Evolutionary conservation across 2,797 vertebrate species (phyloP).

Genomic region (Pseudopleuronectes americanus): DNA sequence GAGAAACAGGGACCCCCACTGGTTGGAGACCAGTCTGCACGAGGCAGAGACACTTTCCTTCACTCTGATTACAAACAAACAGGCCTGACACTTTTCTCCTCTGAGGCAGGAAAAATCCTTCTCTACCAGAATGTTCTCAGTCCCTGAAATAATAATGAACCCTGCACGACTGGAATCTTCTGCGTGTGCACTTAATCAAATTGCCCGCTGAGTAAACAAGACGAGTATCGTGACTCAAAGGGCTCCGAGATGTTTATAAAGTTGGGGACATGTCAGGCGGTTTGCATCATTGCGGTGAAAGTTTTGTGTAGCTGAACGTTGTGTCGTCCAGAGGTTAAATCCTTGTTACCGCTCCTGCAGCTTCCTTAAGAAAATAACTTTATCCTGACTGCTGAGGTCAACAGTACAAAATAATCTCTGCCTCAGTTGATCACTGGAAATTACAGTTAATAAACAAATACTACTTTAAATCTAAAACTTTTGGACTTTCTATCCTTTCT

Average conservation of each 20-base stretch:
- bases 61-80: slow-evolving; percentile 15
- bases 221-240: slow-evolving; percentile 1
- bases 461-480: too few species aligned
- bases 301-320: background rate
- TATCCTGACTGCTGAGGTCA: too few species aligned
- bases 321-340: background rate
- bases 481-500: too few species aligned
- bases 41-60: background rate
- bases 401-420: too few species aligned
- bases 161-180: slow-evolving; percentile 10
- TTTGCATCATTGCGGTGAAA: slow-evolving; percentile 1
- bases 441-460: background rate
- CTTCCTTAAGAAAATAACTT: too few species aligned
- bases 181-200: slow-evolving; percentile 32
- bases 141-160: slow-evolving; percentile 29
- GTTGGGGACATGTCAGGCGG: background rate
- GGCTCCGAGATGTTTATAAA: slow-evolving; percentile 9
- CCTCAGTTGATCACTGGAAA: too few species aligned
- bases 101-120: slow-evolving; percentile 25
- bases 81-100: slow-evolving; percentile 19
- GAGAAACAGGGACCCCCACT: slow-evolving; percentile 66
- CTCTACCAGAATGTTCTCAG: slow-evolving; percentile 26
- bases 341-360: background rate
- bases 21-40: slow-evolving; percentile 9
- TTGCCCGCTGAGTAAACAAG: slow-evolving; percentile 25